Percentiles rank a stretch among this genome's conserved stretches.
Conservation (phyloP, 2,797 vertebrate genomes). For the Schizothorax lantsangensis region DNA sequence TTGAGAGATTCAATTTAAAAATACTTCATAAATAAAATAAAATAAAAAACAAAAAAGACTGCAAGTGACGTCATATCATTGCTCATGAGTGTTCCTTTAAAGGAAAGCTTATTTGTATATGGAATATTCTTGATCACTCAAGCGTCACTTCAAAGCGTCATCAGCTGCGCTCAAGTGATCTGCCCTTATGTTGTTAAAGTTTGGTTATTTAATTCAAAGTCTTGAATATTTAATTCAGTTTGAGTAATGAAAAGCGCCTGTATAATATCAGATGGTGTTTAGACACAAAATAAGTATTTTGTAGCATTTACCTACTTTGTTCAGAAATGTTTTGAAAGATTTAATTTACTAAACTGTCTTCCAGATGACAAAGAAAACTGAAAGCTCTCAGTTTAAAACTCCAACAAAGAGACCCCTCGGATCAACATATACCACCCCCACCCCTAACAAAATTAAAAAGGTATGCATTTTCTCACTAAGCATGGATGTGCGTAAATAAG, state of each 20-base stretch:
- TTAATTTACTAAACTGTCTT: conserved; percentile 9
- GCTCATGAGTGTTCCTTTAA: background rate
- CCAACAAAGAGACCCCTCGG: conserved; percentile 64
- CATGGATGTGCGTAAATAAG: background rate
- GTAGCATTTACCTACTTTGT: background rate
- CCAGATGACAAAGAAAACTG: conserved; percentile 64
- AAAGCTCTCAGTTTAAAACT: conserved; percentile 62
- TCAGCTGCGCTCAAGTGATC: background rate
- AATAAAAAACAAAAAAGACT: no score
- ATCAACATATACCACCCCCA: conserved; percentile 32
- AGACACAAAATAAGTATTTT: background rate
- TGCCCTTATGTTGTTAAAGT: background rate
- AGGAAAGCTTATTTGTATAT: background rate
- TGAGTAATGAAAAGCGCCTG: background rate
- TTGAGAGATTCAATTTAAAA: no score
- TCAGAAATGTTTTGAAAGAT: background rate
- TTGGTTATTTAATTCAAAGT: background rate
- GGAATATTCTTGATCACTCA: background rate
- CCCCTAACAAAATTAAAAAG: conserved; percentile 68
- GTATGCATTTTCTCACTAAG: conserved; percentile 21
- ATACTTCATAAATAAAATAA: no score
- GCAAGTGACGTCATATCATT: no score
- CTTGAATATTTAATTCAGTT: background rate
- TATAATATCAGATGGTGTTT: background rate
- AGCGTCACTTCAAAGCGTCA: background rate